These are phyloP conservation scores for Muraenolepis orangiensis DNA, from an alignment of 2,797 vertebrate species.

Conservation along the genomic window DNA sequence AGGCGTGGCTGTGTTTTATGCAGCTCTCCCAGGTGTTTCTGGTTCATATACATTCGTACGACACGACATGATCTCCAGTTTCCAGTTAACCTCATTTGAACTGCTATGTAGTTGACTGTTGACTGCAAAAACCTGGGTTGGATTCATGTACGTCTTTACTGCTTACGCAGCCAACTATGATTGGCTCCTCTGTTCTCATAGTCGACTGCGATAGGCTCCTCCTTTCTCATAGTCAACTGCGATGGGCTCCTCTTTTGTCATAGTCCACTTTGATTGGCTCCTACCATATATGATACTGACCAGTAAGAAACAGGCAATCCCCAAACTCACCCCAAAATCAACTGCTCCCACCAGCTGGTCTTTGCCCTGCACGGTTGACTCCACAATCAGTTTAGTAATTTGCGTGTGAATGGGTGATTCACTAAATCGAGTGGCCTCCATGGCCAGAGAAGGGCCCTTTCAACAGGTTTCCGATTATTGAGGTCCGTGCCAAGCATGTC, in stretches of 20 bases:
- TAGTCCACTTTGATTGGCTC: neutral
- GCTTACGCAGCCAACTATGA: neutral
- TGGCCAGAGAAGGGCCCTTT: neutral
- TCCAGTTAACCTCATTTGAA: constrained; percentile 3
- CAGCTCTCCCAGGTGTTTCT: constrained; percentile 25
- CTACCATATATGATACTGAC: neutral
- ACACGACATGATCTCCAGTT: neutral
- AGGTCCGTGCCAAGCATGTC: neutral
- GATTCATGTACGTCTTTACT: neutral
- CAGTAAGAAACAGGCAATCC: neutral
- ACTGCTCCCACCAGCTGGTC: neutral
- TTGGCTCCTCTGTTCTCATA: neutral
- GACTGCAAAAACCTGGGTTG: neutral
- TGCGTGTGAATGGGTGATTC: neutral
- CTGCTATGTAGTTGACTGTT: neutral
- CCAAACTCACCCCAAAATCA: neutral
- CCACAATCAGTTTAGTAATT: neutral
- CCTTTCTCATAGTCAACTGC: neutral
- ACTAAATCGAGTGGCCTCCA: neutral
- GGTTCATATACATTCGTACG: constrained; percentile 28
- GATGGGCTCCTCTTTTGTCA: neutral
- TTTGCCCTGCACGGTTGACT: neutral
- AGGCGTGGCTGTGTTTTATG: constrained; percentile 23
- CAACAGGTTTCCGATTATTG: neutral
- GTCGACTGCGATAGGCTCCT: neutral